These are phyloP conservation scores for Condylostylus longicornis DNA, from an alignment of 1,140 invertebrate genomes.

Conservation along the genomic window DNA sequence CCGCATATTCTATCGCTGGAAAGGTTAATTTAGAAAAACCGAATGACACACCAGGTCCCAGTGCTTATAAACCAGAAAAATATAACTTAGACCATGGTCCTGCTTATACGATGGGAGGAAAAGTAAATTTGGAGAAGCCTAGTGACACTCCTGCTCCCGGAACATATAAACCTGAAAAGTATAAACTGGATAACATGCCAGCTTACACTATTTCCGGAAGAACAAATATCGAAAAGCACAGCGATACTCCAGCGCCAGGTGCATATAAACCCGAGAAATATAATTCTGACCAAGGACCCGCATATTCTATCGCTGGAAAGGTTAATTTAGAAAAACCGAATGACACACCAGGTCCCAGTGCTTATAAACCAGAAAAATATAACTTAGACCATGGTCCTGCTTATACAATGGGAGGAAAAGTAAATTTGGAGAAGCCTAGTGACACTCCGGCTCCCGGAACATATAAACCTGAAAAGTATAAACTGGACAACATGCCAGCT, in stretches of 20 bases:
- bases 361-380: slow-evolving; percentile 60
- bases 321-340: slow-evolving; percentile 40
- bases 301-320: slow-evolving; percentile 36
- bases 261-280: slow-evolving; percentile 42
- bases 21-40: slow-evolving; percentile 35
- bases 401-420: slow-evolving; percentile 40
- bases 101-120: slow-evolving; percentile 35
- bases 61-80: slow-evolving; percentile 43
- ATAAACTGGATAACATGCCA: slow-evolving; percentile 42
- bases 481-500: slow-evolving; percentile 42
- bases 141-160: slow-evolving; percentile 38
- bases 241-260: slow-evolving; percentile 44
- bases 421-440: slow-evolving; percentile 39
- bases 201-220: slow-evolving; percentile 44
- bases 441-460: slow-evolving; percentile 48
- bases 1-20: slow-evolving; percentile 41
- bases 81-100: slow-evolving; percentile 40
- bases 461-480: slow-evolving; percentile 47
- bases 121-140: slow-evolving; percentile 36
- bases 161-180: slow-evolving; percentile 44
- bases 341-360: slow-evolving; percentile 57
- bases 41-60: slow-evolving; percentile 42
- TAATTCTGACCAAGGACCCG: slow-evolving; percentile 37
- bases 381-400: slow-evolving; percentile 38
- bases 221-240: slow-evolving; percentile 31